phyloP scores from a whole-genome alignment of 2,113 vertebrate genomes.

The Menidia beryllina region DNA sequence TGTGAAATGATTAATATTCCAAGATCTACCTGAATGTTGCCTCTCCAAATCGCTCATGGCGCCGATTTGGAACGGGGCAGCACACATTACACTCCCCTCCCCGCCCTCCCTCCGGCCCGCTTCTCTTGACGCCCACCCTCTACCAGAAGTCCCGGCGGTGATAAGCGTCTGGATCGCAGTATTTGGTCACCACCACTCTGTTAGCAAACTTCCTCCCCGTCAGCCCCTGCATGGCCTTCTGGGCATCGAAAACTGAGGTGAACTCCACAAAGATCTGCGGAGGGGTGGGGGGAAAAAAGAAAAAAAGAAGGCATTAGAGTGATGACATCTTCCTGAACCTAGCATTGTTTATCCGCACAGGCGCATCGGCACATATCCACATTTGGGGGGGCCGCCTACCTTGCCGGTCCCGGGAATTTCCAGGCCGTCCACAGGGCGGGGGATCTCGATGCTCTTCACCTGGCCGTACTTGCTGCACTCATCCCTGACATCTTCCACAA shows the following conservation, averaged over 20 bases:
- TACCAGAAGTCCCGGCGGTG: constrained; percentile 95
- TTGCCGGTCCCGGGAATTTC: constrained; percentile 93
- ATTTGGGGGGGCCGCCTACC: constrained; percentile 70
- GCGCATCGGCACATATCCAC: neutral
- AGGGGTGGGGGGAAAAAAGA: neutral
- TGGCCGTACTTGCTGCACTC: constrained; percentile 94
- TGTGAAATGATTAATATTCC: constrained; percentile 33
- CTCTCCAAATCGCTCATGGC: constrained; percentile 37
- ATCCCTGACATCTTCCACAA: constrained; percentile 90
- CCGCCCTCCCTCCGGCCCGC: neutral
- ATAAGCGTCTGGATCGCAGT: constrained; percentile 94
- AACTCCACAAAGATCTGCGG: constrained; percentile 94
- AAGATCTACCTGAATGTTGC: constrained; percentile 54
- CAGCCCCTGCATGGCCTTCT: constrained; percentile 95
- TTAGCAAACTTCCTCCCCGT: constrained; percentile 95
- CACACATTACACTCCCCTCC: constrained; percentile 6
- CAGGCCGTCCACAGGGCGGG: constrained; percentile 92
- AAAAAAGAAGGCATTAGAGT: neutral
- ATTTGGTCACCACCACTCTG: constrained; percentile 95
- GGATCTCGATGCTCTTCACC: constrained; percentile 94
- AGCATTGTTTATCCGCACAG: neutral
- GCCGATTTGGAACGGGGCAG: constrained; percentile 56
- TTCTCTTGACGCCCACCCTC: constrained; percentile 56
- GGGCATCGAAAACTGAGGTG: constrained; percentile 92
- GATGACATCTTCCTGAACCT: neutral